Conservation (phyloP, 2,113 vertebrate genomes). For the Micronycteris hirsuta region DNA sequence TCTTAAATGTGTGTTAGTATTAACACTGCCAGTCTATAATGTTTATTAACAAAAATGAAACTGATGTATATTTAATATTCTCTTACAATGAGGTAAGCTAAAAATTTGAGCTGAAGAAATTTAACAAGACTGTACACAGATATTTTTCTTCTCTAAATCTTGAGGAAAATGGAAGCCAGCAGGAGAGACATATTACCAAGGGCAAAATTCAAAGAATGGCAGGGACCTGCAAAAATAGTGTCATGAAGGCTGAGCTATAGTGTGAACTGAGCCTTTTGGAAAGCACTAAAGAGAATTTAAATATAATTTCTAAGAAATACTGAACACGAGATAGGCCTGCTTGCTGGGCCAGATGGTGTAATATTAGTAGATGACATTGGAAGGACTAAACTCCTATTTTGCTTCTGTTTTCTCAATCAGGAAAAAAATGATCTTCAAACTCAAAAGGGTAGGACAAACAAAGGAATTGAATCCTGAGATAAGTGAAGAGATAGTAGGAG, state of each 20-base stretch:
- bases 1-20: background rate
- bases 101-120: background rate
- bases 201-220: background rate
- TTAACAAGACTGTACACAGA: background rate
- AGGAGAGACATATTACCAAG: background rate
- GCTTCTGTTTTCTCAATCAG: slow-evolving; percentile 72
- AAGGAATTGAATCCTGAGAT: slow-evolving; percentile 61
- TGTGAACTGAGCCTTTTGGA: background rate
- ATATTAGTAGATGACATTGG: slow-evolving; percentile 67
- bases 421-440: slow-evolving; percentile 72
- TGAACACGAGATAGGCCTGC: background rate
- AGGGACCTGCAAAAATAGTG: slow-evolving; percentile 12
- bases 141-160: background rate
- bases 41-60: background rate
- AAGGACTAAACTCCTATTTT: slow-evolving; percentile 69
- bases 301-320: slow-evolving; percentile 60
- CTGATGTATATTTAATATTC: background rate
- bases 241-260: background rate
- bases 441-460: slow-evolving; percentile 69
- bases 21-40: background rate
- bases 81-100: background rate
- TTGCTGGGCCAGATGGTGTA: slow-evolving; percentile 47
- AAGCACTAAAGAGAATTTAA: slow-evolving; percentile 36
- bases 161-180: background rate
- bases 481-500: slow-evolving; percentile 58